Conservation (phyloP, 2,797 vertebrate genomes). For the Lophius americanus region DNA sequence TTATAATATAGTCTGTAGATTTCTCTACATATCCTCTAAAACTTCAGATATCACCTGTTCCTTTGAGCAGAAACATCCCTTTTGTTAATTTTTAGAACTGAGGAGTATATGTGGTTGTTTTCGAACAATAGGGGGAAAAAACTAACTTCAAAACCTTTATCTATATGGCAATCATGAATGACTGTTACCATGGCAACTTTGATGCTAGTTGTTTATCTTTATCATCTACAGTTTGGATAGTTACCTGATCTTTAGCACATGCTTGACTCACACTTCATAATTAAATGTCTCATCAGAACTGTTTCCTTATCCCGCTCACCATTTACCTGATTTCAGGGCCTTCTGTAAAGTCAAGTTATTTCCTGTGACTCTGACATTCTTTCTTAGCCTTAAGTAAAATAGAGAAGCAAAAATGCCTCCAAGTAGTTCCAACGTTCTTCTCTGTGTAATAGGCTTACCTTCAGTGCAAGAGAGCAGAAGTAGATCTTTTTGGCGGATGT, state of each 20-base stretch:
- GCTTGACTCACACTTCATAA: slow-evolving; percentile 36
- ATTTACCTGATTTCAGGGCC: slow-evolving; percentile 25
- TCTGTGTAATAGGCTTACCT: slow-evolving; percentile 38
- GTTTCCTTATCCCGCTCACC: slow-evolving; percentile 30
- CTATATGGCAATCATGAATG: slow-evolving; percentile 25
- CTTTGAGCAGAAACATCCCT: too few species aligned
- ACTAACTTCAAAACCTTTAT: slow-evolving; percentile 6
- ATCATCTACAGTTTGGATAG: slow-evolving; percentile 41
- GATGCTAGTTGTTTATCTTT: slow-evolving; percentile 18
- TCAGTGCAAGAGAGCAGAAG: slow-evolving; percentile 1
- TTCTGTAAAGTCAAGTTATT: slow-evolving; percentile 28
- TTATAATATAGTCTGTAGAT: too few species aligned
- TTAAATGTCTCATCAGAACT: slow-evolving; percentile 41
- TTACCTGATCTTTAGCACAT: slow-evolving; percentile 37
- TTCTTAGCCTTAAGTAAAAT: slow-evolving; percentile 8
- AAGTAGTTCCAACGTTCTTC: slow-evolving; percentile 29
- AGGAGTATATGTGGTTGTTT: too few species aligned
- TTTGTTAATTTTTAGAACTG: too few species aligned
- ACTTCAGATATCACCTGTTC: too few species aligned
- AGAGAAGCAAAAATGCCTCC: slow-evolving; percentile 21
- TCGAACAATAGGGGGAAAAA: too few species aligned
- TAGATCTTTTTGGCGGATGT: too few species aligned
- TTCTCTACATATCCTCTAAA: too few species aligned
- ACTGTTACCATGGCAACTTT: slow-evolving; percentile 43
- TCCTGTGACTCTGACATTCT: slow-evolving; percentile 18